These are phyloP conservation scores for Laterallus jamaicensis DNA, from an alignment of 2,113 vertebrate species.

Conservation along the genomic window DNA sequence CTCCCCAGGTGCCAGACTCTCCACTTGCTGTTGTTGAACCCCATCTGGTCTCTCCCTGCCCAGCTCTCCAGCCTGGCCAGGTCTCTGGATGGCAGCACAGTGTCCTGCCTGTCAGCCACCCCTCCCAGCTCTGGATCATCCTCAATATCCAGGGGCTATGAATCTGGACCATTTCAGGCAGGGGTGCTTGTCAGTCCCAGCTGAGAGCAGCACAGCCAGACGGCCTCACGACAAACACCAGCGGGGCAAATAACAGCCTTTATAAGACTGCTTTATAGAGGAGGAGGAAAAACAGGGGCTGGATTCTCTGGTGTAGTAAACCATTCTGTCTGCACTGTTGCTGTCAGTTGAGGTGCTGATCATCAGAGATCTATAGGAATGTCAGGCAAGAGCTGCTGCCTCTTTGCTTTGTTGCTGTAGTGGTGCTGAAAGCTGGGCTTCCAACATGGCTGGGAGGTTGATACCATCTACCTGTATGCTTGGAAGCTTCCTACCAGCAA, in stretches of 20 bases:
- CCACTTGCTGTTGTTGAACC: too few species aligned
- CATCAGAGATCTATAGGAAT: not conserved
- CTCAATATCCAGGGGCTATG: not conserved
- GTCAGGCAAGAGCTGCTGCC: not conserved
- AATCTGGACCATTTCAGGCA: not conserved
- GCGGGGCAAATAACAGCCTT: not conserved
- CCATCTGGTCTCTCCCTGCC: too few species aligned
- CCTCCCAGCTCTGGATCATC: too few species aligned
- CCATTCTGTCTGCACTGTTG: not conserved
- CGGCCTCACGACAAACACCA: not conserved
- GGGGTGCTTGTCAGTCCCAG: not conserved
- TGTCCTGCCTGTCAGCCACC: too few species aligned
- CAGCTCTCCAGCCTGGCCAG: too few species aligned
- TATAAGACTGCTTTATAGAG: constrained; percentile 25
- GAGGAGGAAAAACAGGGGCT: constrained; percentile 21
- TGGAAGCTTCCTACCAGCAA: not conserved
- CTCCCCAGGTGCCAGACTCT: too few species aligned
- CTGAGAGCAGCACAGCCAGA: not conserved
- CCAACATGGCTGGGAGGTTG: not conserved
- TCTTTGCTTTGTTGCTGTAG: not conserved
- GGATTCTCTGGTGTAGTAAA: not conserved
- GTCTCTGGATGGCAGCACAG: too few species aligned
- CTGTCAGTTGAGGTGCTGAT: not conserved
- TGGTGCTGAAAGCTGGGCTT: not conserved
- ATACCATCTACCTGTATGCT: not conserved